These are phyloP conservation scores for Rhodinocichla rosea DNA, from an alignment of 2,113 vertebrate genomes.

Conservation along the genomic window DNA sequence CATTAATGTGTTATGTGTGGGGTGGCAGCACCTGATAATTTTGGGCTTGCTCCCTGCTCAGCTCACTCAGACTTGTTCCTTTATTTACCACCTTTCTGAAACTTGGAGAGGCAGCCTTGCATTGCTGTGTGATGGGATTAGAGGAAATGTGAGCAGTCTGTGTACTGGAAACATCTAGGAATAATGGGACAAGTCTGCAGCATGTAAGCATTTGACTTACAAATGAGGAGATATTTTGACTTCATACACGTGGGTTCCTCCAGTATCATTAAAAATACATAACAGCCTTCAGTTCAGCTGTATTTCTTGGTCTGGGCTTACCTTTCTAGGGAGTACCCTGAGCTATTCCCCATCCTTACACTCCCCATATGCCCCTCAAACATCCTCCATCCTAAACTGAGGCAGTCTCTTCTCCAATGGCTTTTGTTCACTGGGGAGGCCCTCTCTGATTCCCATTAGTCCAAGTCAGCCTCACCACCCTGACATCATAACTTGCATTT, in stretches of 20 bases:
- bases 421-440: background rate
- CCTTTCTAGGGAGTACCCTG: background rate
- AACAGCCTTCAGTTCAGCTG: background rate
- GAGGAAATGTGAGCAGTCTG: background rate
- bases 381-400: background rate
- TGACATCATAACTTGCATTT: background rate
- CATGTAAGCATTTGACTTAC: background rate
- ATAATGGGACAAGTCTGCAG: background rate
- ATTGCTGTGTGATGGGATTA: background rate
- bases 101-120: background rate
- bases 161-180: background rate
- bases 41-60: background rate
- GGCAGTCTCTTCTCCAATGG: background rate
- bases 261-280: background rate
- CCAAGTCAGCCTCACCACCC: background rate
- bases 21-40: background rate
- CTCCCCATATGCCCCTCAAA: rapidly evolving
- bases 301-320: background rate
- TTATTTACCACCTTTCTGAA: background rate
- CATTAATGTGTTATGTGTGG: background rate
- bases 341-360: background rate
- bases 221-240: background rate
- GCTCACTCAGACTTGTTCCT: background rate
- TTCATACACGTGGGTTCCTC: background rate
- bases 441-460: background rate